phyloP scores from a whole-genome alignment of 2,888 invertebrate species.

The Andrena haemorrhoa region DNA sequence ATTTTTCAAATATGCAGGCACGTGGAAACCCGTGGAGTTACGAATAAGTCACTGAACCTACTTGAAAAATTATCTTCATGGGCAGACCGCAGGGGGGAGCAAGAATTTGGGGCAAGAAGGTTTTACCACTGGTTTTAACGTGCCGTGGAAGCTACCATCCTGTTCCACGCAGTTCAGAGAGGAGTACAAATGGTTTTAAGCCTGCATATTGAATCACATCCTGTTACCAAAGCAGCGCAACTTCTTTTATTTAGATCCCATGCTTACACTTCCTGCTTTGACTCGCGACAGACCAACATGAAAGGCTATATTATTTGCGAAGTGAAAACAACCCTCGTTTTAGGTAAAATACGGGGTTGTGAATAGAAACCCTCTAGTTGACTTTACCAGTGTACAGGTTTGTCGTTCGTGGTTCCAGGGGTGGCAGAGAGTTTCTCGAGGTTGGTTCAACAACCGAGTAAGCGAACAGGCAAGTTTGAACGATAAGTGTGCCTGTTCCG shows the following conservation, averaged over 20 bases:
- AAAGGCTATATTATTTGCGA: slow-evolving; percentile 27
- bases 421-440: background rate
- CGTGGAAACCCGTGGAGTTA: slow-evolving; percentile 52
- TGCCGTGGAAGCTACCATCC: no score
- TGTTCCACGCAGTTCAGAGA: background rate
- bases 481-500: slow-evolving; percentile 17
- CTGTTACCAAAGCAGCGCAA: background rate
- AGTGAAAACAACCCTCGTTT: slow-evolving; percentile 1
- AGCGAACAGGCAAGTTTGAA: background rate
- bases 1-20: slow-evolving; percentile 57
- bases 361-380: background rate
- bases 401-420: slow-evolving; percentile 8
- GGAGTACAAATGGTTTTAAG: background rate
- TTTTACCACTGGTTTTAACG: slow-evolving; percentile 9
- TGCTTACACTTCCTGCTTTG: background rate
- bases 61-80: slow-evolving; percentile 34
- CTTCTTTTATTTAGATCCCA: background rate
- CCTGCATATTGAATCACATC: background rate
- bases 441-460: slow-evolving; percentile 27
- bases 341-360: slow-evolving; percentile 5
- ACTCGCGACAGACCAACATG: background rate
- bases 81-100: background rate
- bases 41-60: slow-evolving; percentile 52
- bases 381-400: background rate
- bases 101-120: background rate